These are phyloP conservation scores for Takifugu ocellatus DNA, from an alignment of 2,797 vertebrate genomes.

Conservation along the genomic window DNA sequence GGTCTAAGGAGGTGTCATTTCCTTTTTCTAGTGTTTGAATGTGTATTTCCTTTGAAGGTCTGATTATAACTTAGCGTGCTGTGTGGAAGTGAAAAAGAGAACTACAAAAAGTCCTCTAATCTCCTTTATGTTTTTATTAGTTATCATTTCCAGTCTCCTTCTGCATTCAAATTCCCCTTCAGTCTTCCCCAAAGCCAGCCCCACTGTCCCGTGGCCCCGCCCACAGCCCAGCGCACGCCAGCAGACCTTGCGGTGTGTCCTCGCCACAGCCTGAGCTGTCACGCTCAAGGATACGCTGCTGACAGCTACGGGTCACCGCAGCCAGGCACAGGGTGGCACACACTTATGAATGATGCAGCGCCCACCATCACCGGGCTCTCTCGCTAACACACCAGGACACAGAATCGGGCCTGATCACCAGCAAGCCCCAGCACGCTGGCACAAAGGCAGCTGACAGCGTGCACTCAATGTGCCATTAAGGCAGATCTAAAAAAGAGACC, in stretches of 20 bases:
- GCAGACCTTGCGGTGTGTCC: conserved; percentile 47
- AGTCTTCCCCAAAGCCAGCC: conserved; percentile 5
- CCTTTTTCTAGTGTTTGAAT: too few relatives aligned
- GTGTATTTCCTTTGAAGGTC: too few relatives aligned
- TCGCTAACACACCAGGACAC: conserved; percentile 48
- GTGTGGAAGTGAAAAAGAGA: conserved; percentile 5
- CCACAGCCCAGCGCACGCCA: conserved; percentile 44
- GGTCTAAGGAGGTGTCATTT: too few relatives aligned
- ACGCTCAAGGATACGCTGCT: conserved; percentile 61
- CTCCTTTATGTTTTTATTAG: conserved; percentile 8
- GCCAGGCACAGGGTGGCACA: conserved; percentile 60
- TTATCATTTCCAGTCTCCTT: conserved; percentile 5
- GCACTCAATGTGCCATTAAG: conserved; percentile 23
- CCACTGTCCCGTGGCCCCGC: conserved; percentile 26
- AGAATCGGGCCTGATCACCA: conserved; percentile 32
- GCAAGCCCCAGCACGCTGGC: conserved; percentile 15
- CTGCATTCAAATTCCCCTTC: conserved; percentile 12
- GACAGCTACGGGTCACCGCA: conserved; percentile 67
- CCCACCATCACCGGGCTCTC: conserved; percentile 34
- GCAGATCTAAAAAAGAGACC: conserved; percentile 18
- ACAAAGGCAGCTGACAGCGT: conserved; percentile 3
- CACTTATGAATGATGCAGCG: conserved; percentile 68
- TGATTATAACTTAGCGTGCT: too few relatives aligned
- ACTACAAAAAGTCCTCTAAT: background rate
- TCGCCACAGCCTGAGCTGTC: conserved; percentile 48